Percentiles rank a stretch among this genome's conserved stretches.
phyloP scores from a whole-genome alignment of 92 coral and sea anemone species.

The Bergia puertoricense region DNA sequence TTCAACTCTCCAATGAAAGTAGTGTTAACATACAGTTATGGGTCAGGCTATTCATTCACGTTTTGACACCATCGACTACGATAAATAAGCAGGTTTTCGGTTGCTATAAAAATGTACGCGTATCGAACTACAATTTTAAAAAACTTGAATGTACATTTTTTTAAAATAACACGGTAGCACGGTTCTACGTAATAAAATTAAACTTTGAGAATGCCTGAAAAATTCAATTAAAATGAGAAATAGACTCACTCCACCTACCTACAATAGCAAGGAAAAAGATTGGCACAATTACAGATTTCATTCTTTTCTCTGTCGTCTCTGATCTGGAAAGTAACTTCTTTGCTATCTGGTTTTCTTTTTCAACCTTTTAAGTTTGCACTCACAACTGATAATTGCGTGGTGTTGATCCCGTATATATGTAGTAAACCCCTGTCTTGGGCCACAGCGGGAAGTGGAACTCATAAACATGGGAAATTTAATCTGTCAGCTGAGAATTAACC shows the following conservation, averaged over 20 bases:
- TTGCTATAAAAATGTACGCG: not conserved
- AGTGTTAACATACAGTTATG: too few relatives aligned
- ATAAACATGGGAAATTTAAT: conserved; percentile 27
- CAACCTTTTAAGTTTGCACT: not conserved
- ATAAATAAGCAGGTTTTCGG: not conserved
- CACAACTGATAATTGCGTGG: not conserved
- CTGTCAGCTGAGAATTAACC: conserved; percentile 5
- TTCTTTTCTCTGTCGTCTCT: conserved; percentile 5
- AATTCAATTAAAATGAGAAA: not conserved
- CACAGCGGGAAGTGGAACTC: conserved; percentile 22
- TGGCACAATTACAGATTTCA: not conserved
- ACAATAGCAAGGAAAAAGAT: not conserved
- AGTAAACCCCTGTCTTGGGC: not conserved
- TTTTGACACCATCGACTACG: not conserved
- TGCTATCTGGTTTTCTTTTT: not conserved
- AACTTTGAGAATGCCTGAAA: not conserved
- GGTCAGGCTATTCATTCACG: too few relatives aligned
- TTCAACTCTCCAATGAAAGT: too few relatives aligned
- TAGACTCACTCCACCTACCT: not conserved
- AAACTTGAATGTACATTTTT: not conserved
- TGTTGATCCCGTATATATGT: conserved; percentile 7
- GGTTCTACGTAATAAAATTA: too few relatives aligned
- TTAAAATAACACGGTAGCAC: too few relatives aligned
- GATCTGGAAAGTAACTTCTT: not conserved
- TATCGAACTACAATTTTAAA: not conserved